Conservation (phyloP, 2,888 invertebrate genomes). For the Malacosoma neustria region DNA sequence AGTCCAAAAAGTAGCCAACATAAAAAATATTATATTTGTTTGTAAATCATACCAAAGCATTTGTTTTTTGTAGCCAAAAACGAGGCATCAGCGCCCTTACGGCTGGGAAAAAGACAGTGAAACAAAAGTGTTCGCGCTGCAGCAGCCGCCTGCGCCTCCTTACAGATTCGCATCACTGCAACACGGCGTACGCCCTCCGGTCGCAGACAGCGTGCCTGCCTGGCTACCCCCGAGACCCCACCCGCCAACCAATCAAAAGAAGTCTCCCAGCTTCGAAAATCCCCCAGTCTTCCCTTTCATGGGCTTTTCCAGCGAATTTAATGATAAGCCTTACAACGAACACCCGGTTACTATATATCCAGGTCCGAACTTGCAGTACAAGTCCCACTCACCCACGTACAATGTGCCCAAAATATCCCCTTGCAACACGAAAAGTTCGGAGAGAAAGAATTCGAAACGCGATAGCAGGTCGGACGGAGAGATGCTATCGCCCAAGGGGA, state of each 20-base stretch:
- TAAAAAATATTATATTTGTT: too few species aligned
- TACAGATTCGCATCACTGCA: constrained; percentile 81
- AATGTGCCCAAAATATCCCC: constrained; percentile 53
- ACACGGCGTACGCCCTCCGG: constrained; percentile 71
- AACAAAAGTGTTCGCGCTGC: constrained; percentile 49
- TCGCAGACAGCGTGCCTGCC: constrained; percentile 34
- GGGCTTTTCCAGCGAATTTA: constrained; percentile 67
- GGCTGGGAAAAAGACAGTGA: constrained; percentile 79
- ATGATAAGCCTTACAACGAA: constrained; percentile 74
- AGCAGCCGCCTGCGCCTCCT: constrained; percentile 76
- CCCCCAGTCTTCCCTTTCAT: constrained; percentile 65
- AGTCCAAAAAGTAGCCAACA: too few species aligned
- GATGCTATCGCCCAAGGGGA: constrained; percentile 60
- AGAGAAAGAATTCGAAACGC: constrained; percentile 46
- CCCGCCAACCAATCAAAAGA: constrained; percentile 32
- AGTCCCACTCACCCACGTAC: constrained; percentile 57
- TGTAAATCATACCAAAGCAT: too few species aligned
- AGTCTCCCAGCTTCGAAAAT: constrained; percentile 60
- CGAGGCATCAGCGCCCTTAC: constrained; percentile 82
- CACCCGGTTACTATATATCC: constrained; percentile 81
- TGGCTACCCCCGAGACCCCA: constrained; percentile 61
- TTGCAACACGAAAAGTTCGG: constrained; percentile 48
- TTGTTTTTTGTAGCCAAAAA: constrained; percentile 83
- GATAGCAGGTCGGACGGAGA: constrained; percentile 60
- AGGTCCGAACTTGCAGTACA: constrained; percentile 63